Base-by-base conservation (phyloP, 2,888 invertebrate species). In the Apotomis betuletana region DNA sequence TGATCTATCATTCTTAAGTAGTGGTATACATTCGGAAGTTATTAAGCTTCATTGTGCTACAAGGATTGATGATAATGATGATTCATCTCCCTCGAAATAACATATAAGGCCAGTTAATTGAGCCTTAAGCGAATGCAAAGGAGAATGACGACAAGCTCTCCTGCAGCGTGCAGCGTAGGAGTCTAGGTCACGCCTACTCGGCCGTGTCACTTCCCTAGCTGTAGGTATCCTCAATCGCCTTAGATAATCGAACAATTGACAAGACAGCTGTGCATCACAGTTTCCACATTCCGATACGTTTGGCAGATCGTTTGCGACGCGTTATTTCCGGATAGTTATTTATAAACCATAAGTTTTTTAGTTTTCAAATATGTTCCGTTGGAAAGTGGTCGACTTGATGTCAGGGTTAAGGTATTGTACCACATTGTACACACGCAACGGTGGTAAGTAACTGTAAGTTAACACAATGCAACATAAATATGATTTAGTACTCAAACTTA, bases 101-200 rank as follows among this genome's bases (percentile, higher is more conserved):
- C n/a, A 52, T 58, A 67, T 67, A 59, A 58, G 63, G 58, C 44
- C 44, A 41, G 57, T 58, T 51, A 67, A 72, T 67, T 72, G 41
- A 58, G 57, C 67, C 67, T 67, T 58, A 67, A 59, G 12, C 38
- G 52, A 57, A 46, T 63, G 72, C 58, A 49, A 68, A 63, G 36
- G 62, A 67, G 57, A 67, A 62, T 54, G 67, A 51, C 58, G 60
- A 57, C 63, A 61, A 58, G 58, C 51, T 13, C n/a, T 52, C 72
- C 49, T 55, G 65, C 54, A 36, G 38, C 5, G 72, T 55, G 65
- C 54, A 36, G 38, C 5, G 72, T 70, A 69, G 70, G 74, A 52
- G 73, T 78, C 75, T 76, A 84, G 81, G 79, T 82, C 79, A 77
- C 82, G 78, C 76, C 78, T 75, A 83, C 81, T 85, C 81, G 74